Evolutionary conservation across 2,888 invertebrate genomes (phyloP).

Genomic region (Agrotis puta): DNA sequence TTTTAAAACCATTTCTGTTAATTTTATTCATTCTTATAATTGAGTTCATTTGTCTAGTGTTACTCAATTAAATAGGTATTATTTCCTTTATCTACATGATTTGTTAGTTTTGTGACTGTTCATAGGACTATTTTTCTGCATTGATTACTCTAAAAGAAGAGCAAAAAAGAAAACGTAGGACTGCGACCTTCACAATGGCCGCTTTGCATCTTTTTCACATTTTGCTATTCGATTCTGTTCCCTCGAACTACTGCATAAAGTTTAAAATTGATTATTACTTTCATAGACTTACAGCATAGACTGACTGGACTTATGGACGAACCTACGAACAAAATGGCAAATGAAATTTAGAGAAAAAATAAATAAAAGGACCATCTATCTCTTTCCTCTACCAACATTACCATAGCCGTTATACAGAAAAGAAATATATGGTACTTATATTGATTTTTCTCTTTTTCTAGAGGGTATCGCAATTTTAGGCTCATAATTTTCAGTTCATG

Average conservation of each 20-base stretch:
- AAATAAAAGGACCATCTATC: no score
- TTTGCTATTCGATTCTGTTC: slow-evolving; percentile 2
- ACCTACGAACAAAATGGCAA: no score
- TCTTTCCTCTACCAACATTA: no score
- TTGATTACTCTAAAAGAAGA: neutral
- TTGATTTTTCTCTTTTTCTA: no score
- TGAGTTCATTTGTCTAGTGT: rapidly evolving
- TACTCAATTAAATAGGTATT: neutral
- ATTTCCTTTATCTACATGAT: neutral
- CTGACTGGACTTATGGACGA: no score
- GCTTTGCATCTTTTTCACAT: neutral
- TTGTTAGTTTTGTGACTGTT: no score
- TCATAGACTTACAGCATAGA: no score
- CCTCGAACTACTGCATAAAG: rapidly evolving
- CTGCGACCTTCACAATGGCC: slow-evolving; percentile 39
- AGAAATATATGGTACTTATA: no score
- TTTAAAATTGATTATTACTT: neutral
- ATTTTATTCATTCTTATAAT: neutral
- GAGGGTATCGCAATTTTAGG: no score
- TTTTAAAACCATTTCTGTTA: neutral
- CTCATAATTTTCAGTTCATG: no score
- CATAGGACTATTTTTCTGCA: neutral
- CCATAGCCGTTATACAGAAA: no score
- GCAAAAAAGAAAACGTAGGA: slow-evolving; percentile 37
- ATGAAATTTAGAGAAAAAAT: no score